These are phyloP conservation scores for Terrapene triunguis DNA, from an alignment of 2,113 vertebrate genomes.

Conservation along the genomic window DNA sequence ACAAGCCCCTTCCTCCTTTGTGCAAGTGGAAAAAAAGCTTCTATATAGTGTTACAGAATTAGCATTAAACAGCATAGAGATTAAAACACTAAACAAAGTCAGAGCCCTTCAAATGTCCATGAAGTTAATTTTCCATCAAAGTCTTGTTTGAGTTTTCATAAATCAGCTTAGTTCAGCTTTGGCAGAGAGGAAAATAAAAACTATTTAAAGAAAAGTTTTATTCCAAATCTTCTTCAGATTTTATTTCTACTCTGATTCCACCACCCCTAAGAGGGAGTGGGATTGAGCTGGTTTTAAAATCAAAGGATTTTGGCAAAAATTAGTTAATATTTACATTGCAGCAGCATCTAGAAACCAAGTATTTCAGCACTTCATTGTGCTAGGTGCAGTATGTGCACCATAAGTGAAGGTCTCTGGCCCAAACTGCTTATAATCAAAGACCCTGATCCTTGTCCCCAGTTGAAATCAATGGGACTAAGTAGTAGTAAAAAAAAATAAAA, in stretches of 20 bases:
- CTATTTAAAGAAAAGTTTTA: neutral
- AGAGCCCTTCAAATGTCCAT: constrained; percentile 49
- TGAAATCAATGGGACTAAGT: neutral
- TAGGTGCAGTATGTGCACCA: neutral
- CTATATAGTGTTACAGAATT: constrained; percentile 92
- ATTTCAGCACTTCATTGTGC: neutral
- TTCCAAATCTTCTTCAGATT: neutral
- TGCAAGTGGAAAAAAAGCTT: constrained; percentile 54
- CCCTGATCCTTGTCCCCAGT: neutral
- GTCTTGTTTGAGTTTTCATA: constrained; percentile 15
- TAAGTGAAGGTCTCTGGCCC: neutral
- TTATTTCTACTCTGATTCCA: neutral
- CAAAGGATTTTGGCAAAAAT: fast-evolving
- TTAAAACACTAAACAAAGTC: constrained; percentile 73
- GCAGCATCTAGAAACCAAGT: neutral
- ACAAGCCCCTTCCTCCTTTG: constrained; percentile 77
- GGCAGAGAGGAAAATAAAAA: constrained; percentile 32
- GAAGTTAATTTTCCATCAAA: constrained; percentile 61
- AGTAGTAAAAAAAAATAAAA: too few relatives aligned
- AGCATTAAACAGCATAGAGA: constrained; percentile 84
- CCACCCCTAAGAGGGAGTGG: neutral
- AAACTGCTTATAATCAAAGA: neutral
- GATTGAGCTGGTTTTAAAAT: neutral
- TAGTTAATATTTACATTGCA: neutral
- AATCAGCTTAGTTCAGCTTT: constrained; percentile 10